Evolutionary conservation across 2,888 invertebrate genomes (phyloP).

Genomic region (Chesias legatella): DNA sequence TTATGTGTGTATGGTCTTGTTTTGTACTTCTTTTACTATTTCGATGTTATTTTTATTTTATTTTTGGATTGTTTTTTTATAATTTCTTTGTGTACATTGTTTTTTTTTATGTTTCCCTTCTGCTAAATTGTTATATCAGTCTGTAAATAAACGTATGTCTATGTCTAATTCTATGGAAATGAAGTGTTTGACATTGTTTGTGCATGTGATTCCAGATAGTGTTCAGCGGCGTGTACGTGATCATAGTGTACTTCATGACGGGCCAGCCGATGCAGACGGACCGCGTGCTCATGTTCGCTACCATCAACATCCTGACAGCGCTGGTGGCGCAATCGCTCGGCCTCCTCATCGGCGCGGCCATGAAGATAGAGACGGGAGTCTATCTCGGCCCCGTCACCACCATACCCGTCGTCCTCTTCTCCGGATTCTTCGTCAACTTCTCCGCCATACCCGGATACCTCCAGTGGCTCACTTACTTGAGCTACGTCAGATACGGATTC

Average conservation of each 20-base stretch:
- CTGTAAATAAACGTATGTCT: too few relatives aligned
- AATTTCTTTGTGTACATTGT: too few relatives aligned
- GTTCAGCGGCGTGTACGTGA: slow-evolving; percentile 91
- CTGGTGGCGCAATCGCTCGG: slow-evolving; percentile 96
- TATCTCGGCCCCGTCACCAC: slow-evolving; percentile 93
- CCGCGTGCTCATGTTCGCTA: slow-evolving; percentile 89
- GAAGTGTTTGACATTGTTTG: too few relatives aligned
- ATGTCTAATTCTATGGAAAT: too few relatives aligned
- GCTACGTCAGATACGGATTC: slow-evolving; percentile 93
- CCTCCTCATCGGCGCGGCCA: slow-evolving; percentile 94
- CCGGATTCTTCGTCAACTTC: slow-evolving; percentile 96
- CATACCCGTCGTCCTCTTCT: slow-evolving; percentile 95
- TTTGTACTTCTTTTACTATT: too few relatives aligned
- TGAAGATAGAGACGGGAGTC: slow-evolving; percentile 90
- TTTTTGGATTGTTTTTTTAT: too few relatives aligned
- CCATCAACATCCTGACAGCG: slow-evolving; percentile 88
- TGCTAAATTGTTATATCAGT: too few relatives aligned
- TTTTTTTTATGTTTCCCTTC: too few relatives aligned
- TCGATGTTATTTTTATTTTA: too few relatives aligned
- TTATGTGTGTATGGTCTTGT: too few relatives aligned
- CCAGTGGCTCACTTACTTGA: slow-evolving; percentile 93
- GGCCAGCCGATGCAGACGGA: slow-evolving; percentile 94
- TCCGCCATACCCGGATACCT: slow-evolving; percentile 94
- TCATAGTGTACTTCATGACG: slow-evolving; percentile 97
- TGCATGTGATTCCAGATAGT: slow-evolving; percentile 87